Base-by-base conservation (phyloP, 1,140 invertebrate genomes). In the Ceratosolen fusciceps region DNA sequence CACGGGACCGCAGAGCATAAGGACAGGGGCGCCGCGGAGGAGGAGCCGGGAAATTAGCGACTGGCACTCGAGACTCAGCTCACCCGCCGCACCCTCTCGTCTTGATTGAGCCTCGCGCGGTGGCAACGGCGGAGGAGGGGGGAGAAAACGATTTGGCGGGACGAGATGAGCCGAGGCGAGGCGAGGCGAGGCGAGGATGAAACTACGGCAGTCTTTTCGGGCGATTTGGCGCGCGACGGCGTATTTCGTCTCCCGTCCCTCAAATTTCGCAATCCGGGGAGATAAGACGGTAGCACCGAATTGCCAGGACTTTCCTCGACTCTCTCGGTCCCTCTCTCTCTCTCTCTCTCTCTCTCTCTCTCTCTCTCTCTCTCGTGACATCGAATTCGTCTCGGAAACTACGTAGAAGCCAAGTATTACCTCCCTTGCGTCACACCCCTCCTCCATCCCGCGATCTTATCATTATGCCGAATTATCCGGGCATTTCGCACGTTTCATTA, bases 11-110 rank as follows among this genome's bases (percentile, higher is more conserved):
- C 47, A 76, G 71, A n/a, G n/a, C n/a, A n/a, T n/a, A n/a, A n/a
- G 52, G n/a, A n/a, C n/a, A 16, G 14, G 39, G 43, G 47, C 0
- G 26, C 62, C 74, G 70, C 47, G 77, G 71, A n/a, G n/a, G n/a
- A n/a, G n/a, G n/a, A n/a, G 52, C 65, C 77, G 83, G 83, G 79
- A 88, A 89, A 88, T 88, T 88, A 88, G 86, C 84, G 83, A 85
- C 84, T 84, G 82, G 85, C 87, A n/a, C 12, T 52, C 80, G 82
- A 82, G 80, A 77, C 81, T 83, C 82, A 87, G 84, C 84, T 47
- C n/a, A 14, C 2, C 21, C 24, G 31, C n/a, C 21, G 21, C 19
- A 29, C 14, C 68, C 56, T 80, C 79, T 77, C 82, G 85, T 86
- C 70, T 87, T 87, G n/a, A 87, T 85, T 86, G 84, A 84, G 77